These are phyloP conservation scores for Ochlodes sylvanus DNA, from an alignment of 2,888 invertebrate genomes.

Conservation along the genomic window DNA sequence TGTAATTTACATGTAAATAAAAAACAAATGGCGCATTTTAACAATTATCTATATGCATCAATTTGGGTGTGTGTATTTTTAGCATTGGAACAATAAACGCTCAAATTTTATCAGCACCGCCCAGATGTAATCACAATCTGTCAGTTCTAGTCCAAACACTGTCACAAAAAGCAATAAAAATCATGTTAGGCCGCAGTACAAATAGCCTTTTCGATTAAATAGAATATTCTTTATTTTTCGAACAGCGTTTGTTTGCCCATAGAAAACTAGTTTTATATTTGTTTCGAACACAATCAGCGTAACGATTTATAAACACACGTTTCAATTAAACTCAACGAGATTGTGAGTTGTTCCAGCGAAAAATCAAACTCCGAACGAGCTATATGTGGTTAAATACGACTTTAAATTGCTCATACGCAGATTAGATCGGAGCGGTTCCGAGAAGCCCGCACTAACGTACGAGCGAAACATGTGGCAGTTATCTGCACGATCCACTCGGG, in stretches of 20 bases:
- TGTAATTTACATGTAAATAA: too few species aligned
- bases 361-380: neutral
- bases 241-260: slow-evolving; percentile 20
- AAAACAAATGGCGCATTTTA: too few species aligned
- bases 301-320: slow-evolving; percentile 16
- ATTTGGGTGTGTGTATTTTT: too few species aligned
- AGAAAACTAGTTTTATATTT: slow-evolving; percentile 23
- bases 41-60: too few species aligned
- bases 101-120: too few species aligned
- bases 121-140: neutral
- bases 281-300: slow-evolving; percentile 27
- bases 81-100: too few species aligned
- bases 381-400: neutral
- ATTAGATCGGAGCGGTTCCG: neutral
- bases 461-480: slow-evolving; percentile 43
- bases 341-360: neutral
- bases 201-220: slow-evolving; percentile 31
- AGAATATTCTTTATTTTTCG: slow-evolving; percentile 27
- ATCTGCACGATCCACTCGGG: slow-evolving; percentile 42
- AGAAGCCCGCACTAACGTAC: slow-evolving; percentile 7
- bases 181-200: slow-evolving; percentile 10
- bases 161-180: slow-evolving; percentile 4
- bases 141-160: slow-evolving; percentile 3
- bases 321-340: slow-evolving; percentile 22
- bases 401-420: neutral